Evolutionary conservation across 2,113 vertebrate genomes (phyloP).

Genomic region (Chinchilla lanigera): DNA sequence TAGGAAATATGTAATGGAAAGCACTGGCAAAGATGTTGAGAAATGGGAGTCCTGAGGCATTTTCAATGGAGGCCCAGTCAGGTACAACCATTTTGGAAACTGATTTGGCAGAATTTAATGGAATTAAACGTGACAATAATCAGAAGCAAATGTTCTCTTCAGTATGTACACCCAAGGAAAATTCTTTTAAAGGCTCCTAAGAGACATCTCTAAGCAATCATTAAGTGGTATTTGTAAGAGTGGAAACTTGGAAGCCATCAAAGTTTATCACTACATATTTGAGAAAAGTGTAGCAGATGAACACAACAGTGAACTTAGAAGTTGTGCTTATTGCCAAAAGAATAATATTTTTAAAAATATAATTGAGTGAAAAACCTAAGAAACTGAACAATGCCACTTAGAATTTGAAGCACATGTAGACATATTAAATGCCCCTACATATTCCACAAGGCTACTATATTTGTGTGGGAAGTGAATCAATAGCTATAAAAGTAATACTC

Average conservation of each 20-base stretch:
- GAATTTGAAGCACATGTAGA: neutral
- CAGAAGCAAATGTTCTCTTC: neutral
- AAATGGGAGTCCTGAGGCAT: neutral
- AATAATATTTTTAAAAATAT: neutral
- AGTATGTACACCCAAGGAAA: neutral
- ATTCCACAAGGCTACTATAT: neutral
- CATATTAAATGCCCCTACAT: neutral
- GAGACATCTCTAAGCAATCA: neutral
- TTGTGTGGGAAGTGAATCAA: neutral
- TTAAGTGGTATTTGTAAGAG: neutral
- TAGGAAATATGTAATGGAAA: neutral
- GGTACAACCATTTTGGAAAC: neutral
- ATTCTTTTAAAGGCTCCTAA: neutral
- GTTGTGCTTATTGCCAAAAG: neutral
- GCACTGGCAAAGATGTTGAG: neutral
- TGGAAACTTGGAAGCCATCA: neutral
- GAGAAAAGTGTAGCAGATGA: neutral
- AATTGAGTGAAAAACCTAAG: slow-evolving; percentile 9
- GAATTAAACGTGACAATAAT: neutral
- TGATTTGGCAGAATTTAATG: neutral
- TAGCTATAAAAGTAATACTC: neutral
- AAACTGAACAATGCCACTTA: neutral
- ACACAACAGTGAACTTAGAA: neutral
- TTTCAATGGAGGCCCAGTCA: neutral
- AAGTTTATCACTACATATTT: neutral